These are phyloP conservation scores for Harpagus bidentatus DNA, from an alignment of 2,113 vertebrate species.

Conservation along the genomic window DNA sequence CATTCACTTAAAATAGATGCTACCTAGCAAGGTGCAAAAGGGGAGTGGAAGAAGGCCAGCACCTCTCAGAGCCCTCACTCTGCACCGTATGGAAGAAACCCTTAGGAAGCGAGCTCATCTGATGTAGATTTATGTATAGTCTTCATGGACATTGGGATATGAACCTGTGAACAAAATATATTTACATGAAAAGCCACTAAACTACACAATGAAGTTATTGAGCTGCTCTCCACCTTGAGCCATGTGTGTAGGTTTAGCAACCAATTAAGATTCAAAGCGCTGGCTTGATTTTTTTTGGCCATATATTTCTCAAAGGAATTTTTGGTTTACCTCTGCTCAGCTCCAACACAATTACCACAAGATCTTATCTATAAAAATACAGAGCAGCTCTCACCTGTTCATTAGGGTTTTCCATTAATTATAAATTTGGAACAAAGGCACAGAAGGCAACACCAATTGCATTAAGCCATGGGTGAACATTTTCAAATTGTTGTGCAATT, in stretches of 20 bases:
- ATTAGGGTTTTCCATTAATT: conserved; percentile 20
- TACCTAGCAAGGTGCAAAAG: neutral
- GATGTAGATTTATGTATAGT: neutral
- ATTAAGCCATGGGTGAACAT: neutral
- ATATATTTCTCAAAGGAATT: conserved; percentile 9
- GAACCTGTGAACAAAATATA: neutral
- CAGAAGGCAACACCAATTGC: neutral
- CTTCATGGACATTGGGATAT: neutral
- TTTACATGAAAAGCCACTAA: neutral
- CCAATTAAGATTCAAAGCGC: neutral
- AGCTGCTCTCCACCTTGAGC: neutral
- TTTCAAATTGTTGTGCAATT: conserved; percentile 26
- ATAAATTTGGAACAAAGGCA: neutral
- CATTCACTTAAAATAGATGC: neutral
- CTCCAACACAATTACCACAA: conserved; percentile 40
- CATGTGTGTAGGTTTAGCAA: neutral
- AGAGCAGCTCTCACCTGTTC: conserved; percentile 17
- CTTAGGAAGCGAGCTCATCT: neutral
- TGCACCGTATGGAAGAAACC: neutral
- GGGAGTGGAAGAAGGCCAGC: neutral
- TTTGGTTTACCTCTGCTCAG: conserved; percentile 6
- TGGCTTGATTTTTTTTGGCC: neutral
- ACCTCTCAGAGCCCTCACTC: neutral
- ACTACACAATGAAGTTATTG: neutral
- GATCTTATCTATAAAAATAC: conserved; percentile 39